A percentile compares a stretch with the other conserved stretches of the same genome.
phyloP scores from a whole-genome alignment of 37 sponge, comb jelly and placozoan species.

The Spongia lamella region DNA sequence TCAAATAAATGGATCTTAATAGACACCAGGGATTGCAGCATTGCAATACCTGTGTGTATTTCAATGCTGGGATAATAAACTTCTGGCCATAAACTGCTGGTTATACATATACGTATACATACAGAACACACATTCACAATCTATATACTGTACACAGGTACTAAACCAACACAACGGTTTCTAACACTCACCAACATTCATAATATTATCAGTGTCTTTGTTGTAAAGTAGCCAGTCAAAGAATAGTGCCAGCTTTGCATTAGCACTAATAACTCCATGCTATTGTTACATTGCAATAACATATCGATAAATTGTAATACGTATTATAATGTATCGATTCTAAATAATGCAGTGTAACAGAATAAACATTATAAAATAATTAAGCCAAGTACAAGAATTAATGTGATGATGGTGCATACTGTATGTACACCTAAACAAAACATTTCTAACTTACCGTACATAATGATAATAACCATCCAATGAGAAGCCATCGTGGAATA shows the following conservation, averaged over 20 bases:
- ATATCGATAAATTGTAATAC: too few species aligned
- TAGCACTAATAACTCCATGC: constrained; percentile 1
- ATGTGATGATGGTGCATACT: too few species aligned
- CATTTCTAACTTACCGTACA: constrained; percentile 57
- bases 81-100: not conserved
- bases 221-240: constrained; percentile 95
- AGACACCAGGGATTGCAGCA: too few species aligned
- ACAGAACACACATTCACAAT: not conserved
- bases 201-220: constrained; percentile 85
- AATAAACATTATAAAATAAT: too few species aligned
- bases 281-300: too few species aligned
- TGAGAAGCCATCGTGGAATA: constrained; percentile 93
- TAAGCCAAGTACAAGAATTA: too few species aligned
- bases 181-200: constrained; percentile 86
- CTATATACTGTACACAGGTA: not conserved
- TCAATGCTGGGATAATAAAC: too few species aligned
- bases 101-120: not conserved
- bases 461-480: constrained; percentile 95
- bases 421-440: not conserved
- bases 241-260: constrained; percentile 92
- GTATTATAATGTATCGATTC: too few species aligned
- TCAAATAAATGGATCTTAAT: too few species aligned
- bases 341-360: too few species aligned
- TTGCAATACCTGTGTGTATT: too few species aligned
- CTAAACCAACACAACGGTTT: not conserved